Evolutionary conservation across 2,797 vertebrate species (phyloP).

Genomic region (Molossus alvarezi): DNA sequence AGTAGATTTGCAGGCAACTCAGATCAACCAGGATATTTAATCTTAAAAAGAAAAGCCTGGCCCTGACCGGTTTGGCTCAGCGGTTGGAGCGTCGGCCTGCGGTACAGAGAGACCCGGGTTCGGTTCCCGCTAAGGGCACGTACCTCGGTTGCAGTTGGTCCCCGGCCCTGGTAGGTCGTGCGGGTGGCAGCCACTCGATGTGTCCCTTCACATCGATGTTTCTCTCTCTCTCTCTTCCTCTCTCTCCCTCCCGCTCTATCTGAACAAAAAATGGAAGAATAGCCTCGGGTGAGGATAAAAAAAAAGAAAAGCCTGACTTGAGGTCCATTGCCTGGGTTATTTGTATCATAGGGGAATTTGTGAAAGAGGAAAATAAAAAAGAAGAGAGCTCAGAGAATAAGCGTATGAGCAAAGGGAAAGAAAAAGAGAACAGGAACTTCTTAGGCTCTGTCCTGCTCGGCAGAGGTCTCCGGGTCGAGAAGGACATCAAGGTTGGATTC

Average conservation of each 20-base stretch:
- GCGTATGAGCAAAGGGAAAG: not conserved
- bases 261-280: no score
- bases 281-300: not conserved
- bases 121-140: no score
- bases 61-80: no score
- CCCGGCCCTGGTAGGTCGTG: no score
- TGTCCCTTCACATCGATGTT: no score
- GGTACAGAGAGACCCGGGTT: no score
- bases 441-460: not conserved
- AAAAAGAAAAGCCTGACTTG: not conserved
- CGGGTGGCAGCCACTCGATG: no score
- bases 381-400: slow-evolving; percentile 29
- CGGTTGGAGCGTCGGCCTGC: no score
- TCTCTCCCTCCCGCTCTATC: no score
- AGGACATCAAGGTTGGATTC: not conserved
- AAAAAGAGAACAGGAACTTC: slow-evolving; percentile 34
- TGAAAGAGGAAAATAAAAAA: slow-evolving; percentile 23
- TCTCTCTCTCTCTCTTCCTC: no score
- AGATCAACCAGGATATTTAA: slow-evolving; percentile 50
- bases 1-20: slow-evolving; percentile 23
- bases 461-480: not conserved
- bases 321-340: slow-evolving; percentile 45
- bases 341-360: not conserved
- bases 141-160: no score
- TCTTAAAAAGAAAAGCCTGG: not conserved